Conservation (phyloP, 1,140 invertebrate genomes). For the Ctenoplectra terminalis region DNA sequence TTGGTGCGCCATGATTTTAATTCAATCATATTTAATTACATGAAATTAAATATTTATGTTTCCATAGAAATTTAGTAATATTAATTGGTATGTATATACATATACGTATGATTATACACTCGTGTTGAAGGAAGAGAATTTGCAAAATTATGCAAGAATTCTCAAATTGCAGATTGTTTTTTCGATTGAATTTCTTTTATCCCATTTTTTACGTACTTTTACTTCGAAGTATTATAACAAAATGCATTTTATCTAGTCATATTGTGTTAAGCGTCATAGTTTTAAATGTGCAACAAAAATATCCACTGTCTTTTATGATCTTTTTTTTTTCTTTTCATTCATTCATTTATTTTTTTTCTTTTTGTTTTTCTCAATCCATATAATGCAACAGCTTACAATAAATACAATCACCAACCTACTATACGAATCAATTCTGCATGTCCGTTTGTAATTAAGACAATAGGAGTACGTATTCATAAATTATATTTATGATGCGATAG, state of each 20-base stretch:
- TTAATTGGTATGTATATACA: not conserved
- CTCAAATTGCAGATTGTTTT: not conserved
- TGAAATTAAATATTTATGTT: not conserved
- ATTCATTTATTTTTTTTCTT: too few species aligned
- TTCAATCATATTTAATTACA: not conserved
- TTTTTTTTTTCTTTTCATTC: too few species aligned
- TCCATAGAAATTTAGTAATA: conserved; percentile 1
- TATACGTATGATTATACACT: not conserved
- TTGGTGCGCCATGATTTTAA: not conserved
- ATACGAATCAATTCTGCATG: not conserved
- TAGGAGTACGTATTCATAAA: conserved; percentile 4
- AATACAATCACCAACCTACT: not conserved
- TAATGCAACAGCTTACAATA: not conserved
- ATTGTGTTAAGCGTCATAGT: conserved; percentile 27
- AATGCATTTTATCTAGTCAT: conserved; percentile 47
- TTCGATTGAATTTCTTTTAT: not conserved
- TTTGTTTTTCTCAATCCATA: not conserved
- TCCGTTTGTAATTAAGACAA: not conserved
- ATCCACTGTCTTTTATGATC: not conserved
- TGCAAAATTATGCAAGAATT: conserved; percentile 3
- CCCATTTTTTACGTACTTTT: not conserved
- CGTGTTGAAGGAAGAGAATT: not conserved
- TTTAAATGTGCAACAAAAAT: conserved; percentile 19
- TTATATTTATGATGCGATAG: conserved; percentile 27
- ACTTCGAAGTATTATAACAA: conserved; percentile 33